A percentile compares a stretch with the other conserved stretches of the same genome.
These are phyloP conservation scores for Myotis brandtii DNA, from an alignment of 2,113 vertebrate species.

Conservation along the genomic window DNA sequence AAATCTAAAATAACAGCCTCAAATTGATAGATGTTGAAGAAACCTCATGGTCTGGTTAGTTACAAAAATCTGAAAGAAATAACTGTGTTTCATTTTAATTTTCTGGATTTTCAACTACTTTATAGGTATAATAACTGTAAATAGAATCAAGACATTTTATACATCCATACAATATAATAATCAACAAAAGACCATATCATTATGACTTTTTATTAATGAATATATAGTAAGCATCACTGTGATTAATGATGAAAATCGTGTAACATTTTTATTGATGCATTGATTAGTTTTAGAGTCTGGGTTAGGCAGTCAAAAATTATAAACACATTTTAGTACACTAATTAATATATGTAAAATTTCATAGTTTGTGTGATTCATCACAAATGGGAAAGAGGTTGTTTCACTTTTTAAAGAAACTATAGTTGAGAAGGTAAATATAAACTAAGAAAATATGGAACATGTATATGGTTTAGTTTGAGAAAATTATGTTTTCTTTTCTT, in stretches of 20 bases:
- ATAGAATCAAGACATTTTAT: conserved; percentile 1
- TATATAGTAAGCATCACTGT: not conserved
- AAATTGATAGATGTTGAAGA: not conserved
- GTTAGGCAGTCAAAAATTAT: not conserved
- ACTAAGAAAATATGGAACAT: not conserved
- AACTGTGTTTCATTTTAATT: not conserved
- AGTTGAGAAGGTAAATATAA: not conserved
- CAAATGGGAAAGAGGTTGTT: not conserved
- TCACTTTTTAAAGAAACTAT: not conserved
- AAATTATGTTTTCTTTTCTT: not conserved
- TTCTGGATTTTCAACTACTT: not conserved
- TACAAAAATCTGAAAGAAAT: conserved; percentile 47
- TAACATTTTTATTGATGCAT: not conserved
- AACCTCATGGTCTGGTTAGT: not conserved
- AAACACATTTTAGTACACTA: not conserved
- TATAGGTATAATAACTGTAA: not conserved
- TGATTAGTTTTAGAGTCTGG: not conserved
- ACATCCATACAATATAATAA: not conserved
- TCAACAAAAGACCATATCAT: not conserved
- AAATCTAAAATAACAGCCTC: conserved; percentile 27
- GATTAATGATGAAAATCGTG: not conserved
- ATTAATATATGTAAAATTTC: not conserved
- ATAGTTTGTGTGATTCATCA: not conserved
- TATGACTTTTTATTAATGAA: not conserved
- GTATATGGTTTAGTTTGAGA: not conserved